A percentile compares a stretch with the other conserved stretches of the same genome.
Conservation (phyloP, 35 echinoderm and acorn worm genomes). For the Strongylocentrotus purpuratus region DNA sequence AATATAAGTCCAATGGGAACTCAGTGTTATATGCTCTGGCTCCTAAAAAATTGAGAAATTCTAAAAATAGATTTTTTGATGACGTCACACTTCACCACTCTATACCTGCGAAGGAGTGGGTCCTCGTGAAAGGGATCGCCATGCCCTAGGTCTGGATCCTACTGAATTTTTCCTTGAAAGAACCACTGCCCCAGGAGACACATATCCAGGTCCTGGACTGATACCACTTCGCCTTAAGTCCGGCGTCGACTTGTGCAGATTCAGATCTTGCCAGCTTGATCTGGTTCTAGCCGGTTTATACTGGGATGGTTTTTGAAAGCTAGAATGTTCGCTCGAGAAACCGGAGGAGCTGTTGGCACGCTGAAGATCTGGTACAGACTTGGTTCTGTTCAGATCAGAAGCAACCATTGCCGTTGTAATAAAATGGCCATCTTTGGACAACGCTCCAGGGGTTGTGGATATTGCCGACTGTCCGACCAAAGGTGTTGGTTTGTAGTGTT, state of each 20-base stretch:
- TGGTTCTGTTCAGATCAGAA: neutral
- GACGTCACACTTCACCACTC: too few relatives aligned
- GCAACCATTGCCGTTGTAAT: neutral
- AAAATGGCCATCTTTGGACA: neutral
- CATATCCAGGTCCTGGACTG: neutral
- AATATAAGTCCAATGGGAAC: too few relatives aligned
- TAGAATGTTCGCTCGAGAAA: neutral
- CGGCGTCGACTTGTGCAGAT: neutral
- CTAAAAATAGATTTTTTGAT: too few relatives aligned
- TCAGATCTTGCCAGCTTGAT: conserved; percentile 3
- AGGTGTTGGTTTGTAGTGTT: neutral
- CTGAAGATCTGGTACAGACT: neutral
- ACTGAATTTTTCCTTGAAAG: neutral
- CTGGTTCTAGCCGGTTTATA: neutral
- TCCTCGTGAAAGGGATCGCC: neutral
- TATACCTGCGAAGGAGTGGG: neutral
- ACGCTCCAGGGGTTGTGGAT: neutral
- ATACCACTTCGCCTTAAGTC: neutral
- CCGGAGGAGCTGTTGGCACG: neutral
- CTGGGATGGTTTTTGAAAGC: neutral
- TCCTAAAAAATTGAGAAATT: too few relatives aligned
- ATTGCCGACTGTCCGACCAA: neutral
- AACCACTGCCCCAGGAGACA: neutral
- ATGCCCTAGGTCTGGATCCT: neutral
- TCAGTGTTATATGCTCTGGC: too few relatives aligned